Evolutionary conservation across 2,113 vertebrate genomes (phyloP).

Genomic region (Odobenus rosmarus): DNA sequence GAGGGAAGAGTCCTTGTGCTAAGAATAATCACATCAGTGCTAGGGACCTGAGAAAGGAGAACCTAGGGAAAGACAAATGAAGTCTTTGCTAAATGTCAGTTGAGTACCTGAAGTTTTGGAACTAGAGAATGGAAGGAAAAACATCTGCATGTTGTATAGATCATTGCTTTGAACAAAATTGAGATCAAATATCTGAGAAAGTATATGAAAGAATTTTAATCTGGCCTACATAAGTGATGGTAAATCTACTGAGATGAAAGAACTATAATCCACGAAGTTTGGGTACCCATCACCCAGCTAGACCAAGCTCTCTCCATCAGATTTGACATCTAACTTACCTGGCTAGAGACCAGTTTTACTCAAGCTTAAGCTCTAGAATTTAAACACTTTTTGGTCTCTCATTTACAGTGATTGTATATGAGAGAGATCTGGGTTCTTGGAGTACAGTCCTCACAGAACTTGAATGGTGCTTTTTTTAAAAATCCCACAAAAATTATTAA

Average conservation of each 20-base stretch:
- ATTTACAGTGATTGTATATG: not conserved
- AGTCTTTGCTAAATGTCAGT: not conserved
- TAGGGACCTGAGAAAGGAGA: not conserved
- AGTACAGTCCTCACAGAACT: not conserved
- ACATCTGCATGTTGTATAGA: not conserved
- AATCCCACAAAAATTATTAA: not conserved
- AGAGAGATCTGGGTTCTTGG: not conserved
- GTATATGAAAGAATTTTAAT: not conserved
- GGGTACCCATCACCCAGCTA: not conserved
- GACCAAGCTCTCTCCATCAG: not conserved
- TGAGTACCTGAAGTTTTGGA: not conserved
- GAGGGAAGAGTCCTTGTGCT: not conserved
- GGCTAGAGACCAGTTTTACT: not conserved
- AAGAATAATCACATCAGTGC: not conserved
- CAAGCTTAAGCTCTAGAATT: not conserved
- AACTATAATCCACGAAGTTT: not conserved
- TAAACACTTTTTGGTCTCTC: not conserved
- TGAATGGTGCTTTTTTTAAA: not conserved
- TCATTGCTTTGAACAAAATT: not conserved
- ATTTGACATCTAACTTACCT: not conserved
- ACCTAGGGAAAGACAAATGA: not conserved
- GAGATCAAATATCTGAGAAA: not conserved
- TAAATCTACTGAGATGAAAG: not conserved
- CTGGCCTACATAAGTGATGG: not conserved
- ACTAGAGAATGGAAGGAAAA: not conserved